Base-by-base conservation (phyloP, 2,113 vertebrate genomes). In the Leucopsar rothschildi region DNA sequence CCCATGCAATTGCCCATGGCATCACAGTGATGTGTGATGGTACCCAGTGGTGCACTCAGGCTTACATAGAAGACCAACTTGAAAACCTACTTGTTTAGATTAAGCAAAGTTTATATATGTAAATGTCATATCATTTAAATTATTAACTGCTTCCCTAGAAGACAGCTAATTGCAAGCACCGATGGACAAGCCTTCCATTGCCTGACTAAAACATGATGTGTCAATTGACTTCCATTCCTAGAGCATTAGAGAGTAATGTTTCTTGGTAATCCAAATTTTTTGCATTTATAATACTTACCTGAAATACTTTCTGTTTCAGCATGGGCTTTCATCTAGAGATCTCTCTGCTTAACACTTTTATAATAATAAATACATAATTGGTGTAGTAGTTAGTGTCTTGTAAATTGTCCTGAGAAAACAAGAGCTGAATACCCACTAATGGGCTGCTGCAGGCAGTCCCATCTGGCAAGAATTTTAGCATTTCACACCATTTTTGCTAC, bases 401-500 rank as follows among this genome's bases (percentile, higher is more conserved):
- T 86, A 63, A 80, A 79, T 61, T 82, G 37, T 72, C 65, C 78
- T 69, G 53, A 60, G 61, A 79, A 92, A 90, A 80, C 19, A 77
- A 29, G 66, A 88, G 50, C 53, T 77, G 31, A 29, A 10, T 79
- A 45, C 50, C 45, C 40, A 45, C 35, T 61, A 47, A 64, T 90
- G 82, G 40, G 57, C 75, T 9, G n/a, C 75, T 92, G 75, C 10
- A 2, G 49, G 71, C 66, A 77, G 42, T 79, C 57, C 82, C 49
- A 69, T 85, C 79, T 92, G 86, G 71, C 75, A 95, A 70, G 63
- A 72, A 60, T 75, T 76, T 39, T 31, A 76, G 27, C 64, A 33
- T 90, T 86, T 93, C 71, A 80, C 55, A 76, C 70, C n/a, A 50
- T 82, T 90, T 84, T 82, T 90, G 35, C 78, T 82, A 87, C 65